Base-by-base conservation (phyloP, 2,797 vertebrate species). In the Tolypeutes matacus region DNA sequence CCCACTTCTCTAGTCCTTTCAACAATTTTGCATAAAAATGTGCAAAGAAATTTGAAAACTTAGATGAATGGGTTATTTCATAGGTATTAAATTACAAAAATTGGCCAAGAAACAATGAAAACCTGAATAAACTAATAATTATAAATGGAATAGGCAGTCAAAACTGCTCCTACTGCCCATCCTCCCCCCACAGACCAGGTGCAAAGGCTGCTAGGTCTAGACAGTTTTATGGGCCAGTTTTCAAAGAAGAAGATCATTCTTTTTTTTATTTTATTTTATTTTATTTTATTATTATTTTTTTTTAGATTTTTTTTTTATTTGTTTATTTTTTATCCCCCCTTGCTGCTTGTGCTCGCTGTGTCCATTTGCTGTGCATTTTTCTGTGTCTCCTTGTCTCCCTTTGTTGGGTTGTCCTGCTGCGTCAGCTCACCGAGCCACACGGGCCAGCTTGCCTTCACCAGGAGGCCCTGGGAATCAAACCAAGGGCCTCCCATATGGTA, bases 21-120 rank as follows among this genome's bases (percentile, higher is more conserved):
- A 76, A 34, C 9, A 75, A 34, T 65, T 80, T 58, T 49, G 2
- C 7, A 46, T 56, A 13, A 56, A 56, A 56, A 56, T 84, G 3
- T 87, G 64, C 29, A 65, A 67, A 46, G 29, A 65, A 46, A 46
- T 46, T 46, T 46, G 46, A 46, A 89, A 89, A 93, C 27, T 72
- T 91, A 29, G 14, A 6, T 34, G 25, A 87, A 53, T 69, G 49
- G 31, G 75, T 91, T 39, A 82, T 39, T 90, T 90, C 31, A 29
- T 75, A 95, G 86, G 89, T 92, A 78, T 36, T 53, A 85, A 85
- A 69, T 91, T 31, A 72, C 46, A 60, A 51, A 86, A 81, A 85
- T 53, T 4, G 64, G 81, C 23, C 42, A 72, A 42, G 11, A 86
- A 92, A 72, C 23, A 36, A 31, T 64, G 69, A 76, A 95, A 88